Evolutionary conservation across 1,140 invertebrate species (phyloP), one percentile per base, ranked within the genome.

Genomic region (Drosophila fuyamai): DNA sequence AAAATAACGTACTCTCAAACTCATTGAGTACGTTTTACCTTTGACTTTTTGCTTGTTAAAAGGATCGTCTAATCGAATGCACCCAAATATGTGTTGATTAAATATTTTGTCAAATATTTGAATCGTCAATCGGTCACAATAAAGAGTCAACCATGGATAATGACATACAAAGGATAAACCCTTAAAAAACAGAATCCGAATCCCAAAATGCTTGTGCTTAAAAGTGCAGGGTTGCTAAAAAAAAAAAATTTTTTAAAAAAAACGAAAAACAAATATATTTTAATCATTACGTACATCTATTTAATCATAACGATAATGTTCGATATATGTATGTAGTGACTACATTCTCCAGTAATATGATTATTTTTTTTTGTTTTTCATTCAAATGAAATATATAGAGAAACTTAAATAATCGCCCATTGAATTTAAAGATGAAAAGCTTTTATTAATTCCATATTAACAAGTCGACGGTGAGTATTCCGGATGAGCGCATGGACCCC

Each of bases 231-330:
- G 29, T 41, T 44, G 29, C 32, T 10, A 16, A 29, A 40, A 35
- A 61, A 32, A 3, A 50, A 18, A 10, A 56, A 4, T 16, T n/a
- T 29, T n/a, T n/a, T 2, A 23, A 41, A 36, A 5, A 23, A 41
- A 46, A 12, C 18, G 27, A 40, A 32, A 4, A 23, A 32, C 6
- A 32, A 32, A 32, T 32, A 32, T 32, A 32, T 8, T 44, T 56
- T 58, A 53, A 48, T 35, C 57, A 53, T 47, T 74, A 46, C 51
- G 46, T 60, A 54, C 55, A 79, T 74, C 40, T 66, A 66, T 60
- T 60, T 79, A 43, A 68, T 76, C 73, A 67, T 79, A 58, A 40
- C 14, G 27, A 80, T 62, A 68, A 47, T 40, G 58, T 79, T 61
- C 67, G 60, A 67, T 59, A 70, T 57, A 74, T 57, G 60, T 74